Base-by-base conservation (phyloP, 2,113 vertebrate species). In the Tiliqua scincoides region DNA sequence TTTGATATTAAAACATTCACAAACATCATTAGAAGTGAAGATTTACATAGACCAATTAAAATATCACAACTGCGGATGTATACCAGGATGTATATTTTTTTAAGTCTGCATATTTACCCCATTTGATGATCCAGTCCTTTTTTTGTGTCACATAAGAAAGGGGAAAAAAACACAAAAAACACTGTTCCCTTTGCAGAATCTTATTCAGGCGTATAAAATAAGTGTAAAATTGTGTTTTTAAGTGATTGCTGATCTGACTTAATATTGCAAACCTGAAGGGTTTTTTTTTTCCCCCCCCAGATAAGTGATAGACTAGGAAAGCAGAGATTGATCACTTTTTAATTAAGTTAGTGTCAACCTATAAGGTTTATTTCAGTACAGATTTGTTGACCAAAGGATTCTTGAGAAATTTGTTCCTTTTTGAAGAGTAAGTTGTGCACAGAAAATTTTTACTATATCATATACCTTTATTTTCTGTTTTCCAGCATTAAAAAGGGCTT, bases 321-420 rank as follows among this genome's bases (percentile, higher is more conserved):
- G 92, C 83, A 91, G 89, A 93, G 94, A 94, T 93, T 92, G 37
- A 32, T 82, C 85, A 86, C 83, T 90, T 96, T 92, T 95, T 92
- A 94, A 95, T 94, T 93, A 95, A 94, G 72, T 89, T 93, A 62
- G 11, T 62, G 73, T 65, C 79, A 90, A 92, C 85, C 88, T 11
- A 25, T 84, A 65, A 74, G 14, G 82, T 87, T 94, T 94, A 92
- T 95, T 96, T 95, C 88, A 87, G 68, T 72, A 72, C 77, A 92
- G 84, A 90, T 93, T 93, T 95, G 87, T 93, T 94, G 94, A 93
- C 65, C 89, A 72, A 91, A 90, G 89, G 91, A 88, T 83, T 90
- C 92, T 73, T 87, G 67, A 40, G 85, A 91, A 93, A 93, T 10
- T 70, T 76, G 82, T 82, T 18, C 89, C 35, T 82, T 54, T 0